Conservation (phyloP, 2,888 invertebrate species). For the Tromatobia lineatoria region DNA sequence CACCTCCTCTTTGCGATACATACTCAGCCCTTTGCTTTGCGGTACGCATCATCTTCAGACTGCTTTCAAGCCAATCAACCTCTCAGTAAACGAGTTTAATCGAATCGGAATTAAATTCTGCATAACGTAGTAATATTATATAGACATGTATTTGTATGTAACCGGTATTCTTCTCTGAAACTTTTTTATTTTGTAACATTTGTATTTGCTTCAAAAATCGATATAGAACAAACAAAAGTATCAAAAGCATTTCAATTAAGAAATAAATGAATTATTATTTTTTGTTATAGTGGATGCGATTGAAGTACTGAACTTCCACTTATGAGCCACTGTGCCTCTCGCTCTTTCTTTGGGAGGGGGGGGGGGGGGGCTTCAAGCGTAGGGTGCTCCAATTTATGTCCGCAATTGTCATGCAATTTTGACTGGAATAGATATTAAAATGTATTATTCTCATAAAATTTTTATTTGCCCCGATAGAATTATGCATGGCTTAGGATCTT, state of each 20-base stretch:
- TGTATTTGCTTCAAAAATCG: not conserved
- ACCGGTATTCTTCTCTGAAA: not conserved
- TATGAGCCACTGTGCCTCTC: too few relatives aligned
- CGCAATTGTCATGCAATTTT: too few relatives aligned
- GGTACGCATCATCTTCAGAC: constrained; percentile 60
- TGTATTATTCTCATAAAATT: too few relatives aligned
- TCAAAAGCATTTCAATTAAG: not conserved
- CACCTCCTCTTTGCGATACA: constrained; percentile 69
- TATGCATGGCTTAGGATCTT: too few relatives aligned
- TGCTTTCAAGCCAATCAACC: constrained; percentile 70
- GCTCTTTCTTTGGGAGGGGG: too few relatives aligned
- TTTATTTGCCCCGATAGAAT: too few relatives aligned
- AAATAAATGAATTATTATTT: not conserved
- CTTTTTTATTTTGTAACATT: not conserved
- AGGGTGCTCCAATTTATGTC: too few relatives aligned
- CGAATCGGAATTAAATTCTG: constrained; percentile 71
- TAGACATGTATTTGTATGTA: constrained; percentile 6
- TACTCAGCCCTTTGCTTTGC: constrained; percentile 67
- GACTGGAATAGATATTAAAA: too few relatives aligned
- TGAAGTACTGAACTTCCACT: too few relatives aligned
- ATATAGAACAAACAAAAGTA: not conserved
- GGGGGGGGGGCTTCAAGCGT: too few relatives aligned
- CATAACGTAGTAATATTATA: constrained; percentile 27
- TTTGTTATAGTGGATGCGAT: not conserved
- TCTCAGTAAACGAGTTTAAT: constrained; percentile 70